Percentiles rank a stretch among this genome's conserved stretches.
Conservation (phyloP, 2,888 invertebrate genomes). For the Trilocha varians region DNA sequence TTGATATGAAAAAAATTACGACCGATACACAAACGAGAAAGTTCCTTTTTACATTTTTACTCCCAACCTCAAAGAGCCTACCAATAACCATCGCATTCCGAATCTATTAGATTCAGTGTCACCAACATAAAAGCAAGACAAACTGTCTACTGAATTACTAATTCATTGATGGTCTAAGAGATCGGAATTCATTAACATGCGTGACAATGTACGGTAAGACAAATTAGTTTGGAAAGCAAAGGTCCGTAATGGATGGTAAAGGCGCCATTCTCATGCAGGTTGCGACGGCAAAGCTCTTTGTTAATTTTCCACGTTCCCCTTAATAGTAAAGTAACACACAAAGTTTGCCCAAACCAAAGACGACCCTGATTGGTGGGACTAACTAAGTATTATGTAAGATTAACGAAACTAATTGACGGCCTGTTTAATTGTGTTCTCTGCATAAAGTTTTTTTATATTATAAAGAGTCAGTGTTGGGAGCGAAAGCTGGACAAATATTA, state of each 20-base stretch:
- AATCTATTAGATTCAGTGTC: background rate
- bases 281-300: slow-evolving; percentile 40
- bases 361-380: slow-evolving; percentile 36
- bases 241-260: slow-evolving; percentile 19
- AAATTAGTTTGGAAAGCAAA: slow-evolving; percentile 29
- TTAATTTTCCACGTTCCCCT: slow-evolving; percentile 56
- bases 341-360: slow-evolving; percentile 47
- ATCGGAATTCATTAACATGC: slow-evolving; percentile 29
- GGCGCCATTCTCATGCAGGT: slow-evolving; percentile 54
- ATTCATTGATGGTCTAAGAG: slow-evolving; percentile 6
- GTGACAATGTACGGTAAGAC: slow-evolving; percentile 34
- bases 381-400: slow-evolving; percentile 5
- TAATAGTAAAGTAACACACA: slow-evolving; percentile 64
- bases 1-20: too few relatives aligned
- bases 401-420: background rate
- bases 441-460: too few relatives aligned
- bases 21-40: too few relatives aligned
- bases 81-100: too few relatives aligned
- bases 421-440: background rate
- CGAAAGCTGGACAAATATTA: too few relatives aligned
- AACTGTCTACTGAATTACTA: background rate
- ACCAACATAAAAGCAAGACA: background rate
- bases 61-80: too few relatives aligned
- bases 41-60: too few relatives aligned
- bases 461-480: too few relatives aligned